phyloP scores from a whole-genome alignment of 2,888 invertebrate genomes.

The Bedellia somnulentella region DNA sequence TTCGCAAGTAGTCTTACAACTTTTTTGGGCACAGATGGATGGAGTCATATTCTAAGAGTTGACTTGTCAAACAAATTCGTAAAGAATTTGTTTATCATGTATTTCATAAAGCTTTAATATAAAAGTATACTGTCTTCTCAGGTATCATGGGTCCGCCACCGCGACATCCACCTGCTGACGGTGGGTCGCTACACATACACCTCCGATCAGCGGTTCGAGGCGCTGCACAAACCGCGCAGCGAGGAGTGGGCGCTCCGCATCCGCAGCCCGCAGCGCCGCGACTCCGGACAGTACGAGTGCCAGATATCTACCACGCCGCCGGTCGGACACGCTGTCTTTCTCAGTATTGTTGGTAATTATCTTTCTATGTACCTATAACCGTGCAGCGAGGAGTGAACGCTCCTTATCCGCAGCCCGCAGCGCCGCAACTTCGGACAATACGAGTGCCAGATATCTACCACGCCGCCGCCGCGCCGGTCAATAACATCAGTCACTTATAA shows the following conservation, averaged over 20 bases:
- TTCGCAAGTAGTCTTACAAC: too few species aligned
- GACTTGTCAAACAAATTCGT: too few species aligned
- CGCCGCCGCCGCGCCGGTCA: conserved; percentile 85
- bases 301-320: conserved; percentile 91
- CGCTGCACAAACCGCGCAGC: conserved; percentile 79
- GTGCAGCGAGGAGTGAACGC: conserved; percentile 79
- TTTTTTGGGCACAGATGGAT: too few species aligned
- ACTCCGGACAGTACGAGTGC: conserved; percentile 87
- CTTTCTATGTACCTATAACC: neutral
- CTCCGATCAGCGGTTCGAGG: conserved; percentile 77
- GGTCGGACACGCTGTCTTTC: conserved; percentile 77
- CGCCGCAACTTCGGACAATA: conserved; percentile 86
- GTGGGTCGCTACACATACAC: conserved; percentile 90
- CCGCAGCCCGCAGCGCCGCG: conserved; percentile 71
- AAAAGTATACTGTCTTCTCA: conserved; percentile 42
- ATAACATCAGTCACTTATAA: too few species aligned
- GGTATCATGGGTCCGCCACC: conserved; percentile 91
- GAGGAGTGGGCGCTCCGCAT: conserved; percentile 83
- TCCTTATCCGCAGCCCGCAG: conserved; percentile 66
- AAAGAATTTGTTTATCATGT: too few species aligned
- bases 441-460: conserved; percentile 90
- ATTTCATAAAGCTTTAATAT: too few species aligned
- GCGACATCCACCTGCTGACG: conserved; percentile 87
- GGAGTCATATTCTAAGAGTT: too few species aligned
- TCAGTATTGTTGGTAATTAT: conserved; percentile 80